Conservation (phyloP, 2,113 vertebrate genomes). For the Tiliqua scincoides region DNA sequence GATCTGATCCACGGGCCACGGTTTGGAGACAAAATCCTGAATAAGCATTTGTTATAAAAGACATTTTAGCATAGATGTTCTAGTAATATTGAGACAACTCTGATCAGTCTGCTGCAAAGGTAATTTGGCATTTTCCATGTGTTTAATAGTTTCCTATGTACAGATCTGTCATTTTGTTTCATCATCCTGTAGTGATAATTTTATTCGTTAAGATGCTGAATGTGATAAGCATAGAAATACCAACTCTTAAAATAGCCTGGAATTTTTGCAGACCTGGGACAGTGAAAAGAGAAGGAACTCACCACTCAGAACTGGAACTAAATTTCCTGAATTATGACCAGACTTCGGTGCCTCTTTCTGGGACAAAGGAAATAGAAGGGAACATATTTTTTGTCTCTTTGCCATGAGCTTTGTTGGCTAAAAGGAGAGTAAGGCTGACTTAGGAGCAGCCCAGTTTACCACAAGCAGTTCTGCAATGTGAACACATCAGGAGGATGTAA, state of each 20-base stretch:
- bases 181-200: slow-evolving; percentile 20
- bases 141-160: not conserved
- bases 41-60: slow-evolving; percentile 2
- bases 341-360: slow-evolving; percentile 20
- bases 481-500: not conserved
- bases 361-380: no score
- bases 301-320: not conserved
- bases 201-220: slow-evolving; percentile 29
- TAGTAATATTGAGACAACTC: slow-evolving; percentile 37
- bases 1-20: no score
- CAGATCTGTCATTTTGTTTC: slow-evolving; percentile 25
- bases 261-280: slow-evolving; percentile 1
- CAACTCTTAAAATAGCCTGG: not conserved
- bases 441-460: not conserved
- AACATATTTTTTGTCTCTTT: not conserved
- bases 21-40: slow-evolving; percentile 55
- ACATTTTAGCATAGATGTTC: not conserved
- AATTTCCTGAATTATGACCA: not conserved
- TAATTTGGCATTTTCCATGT: slow-evolving; percentile 18
- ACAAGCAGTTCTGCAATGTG: slow-evolving; percentile 3
- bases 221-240: slow-evolving; percentile 16
- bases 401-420: not conserved
- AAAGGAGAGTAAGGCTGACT: not conserved
- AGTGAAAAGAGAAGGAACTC: slow-evolving; percentile 17
- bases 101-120: slow-evolving; percentile 44